These are phyloP conservation scores for Scylla paramamosain DNA, from an alignment of 1,140 invertebrate genomes.

Conservation along the genomic window DNA sequence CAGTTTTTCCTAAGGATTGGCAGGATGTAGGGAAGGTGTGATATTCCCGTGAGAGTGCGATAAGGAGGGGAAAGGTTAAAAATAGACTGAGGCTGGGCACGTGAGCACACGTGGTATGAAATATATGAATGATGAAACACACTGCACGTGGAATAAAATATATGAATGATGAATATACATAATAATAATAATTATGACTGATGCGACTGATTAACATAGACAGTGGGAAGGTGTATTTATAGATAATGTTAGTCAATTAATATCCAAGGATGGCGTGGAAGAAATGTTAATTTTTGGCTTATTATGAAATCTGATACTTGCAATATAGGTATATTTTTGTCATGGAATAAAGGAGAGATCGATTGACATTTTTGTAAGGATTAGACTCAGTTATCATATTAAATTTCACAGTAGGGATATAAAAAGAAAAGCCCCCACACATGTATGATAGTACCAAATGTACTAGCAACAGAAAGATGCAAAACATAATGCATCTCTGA, in stretches of 20 bases:
- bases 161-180: too few species aligned
- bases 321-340: not conserved
- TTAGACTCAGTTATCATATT: slow-evolving; percentile 34
- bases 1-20: too few species aligned
- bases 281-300: slow-evolving; percentile 4
- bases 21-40: too few species aligned
- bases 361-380: slow-evolving; percentile 31
- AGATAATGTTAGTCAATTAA: not conserved
- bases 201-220: too few species aligned
- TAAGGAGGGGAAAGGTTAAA: too few species aligned
- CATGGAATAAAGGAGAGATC: slow-evolving; percentile 33
- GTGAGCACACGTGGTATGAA: too few species aligned
- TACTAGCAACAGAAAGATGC: slow-evolving; percentile 30
- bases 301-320: not conserved
- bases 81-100: too few species aligned
- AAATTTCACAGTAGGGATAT: slow-evolving; percentile 28
- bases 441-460: slow-evolving; percentile 10
- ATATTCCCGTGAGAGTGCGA: too few species aligned
- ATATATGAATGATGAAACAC: too few species aligned
- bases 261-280: slow-evolving; percentile 21
- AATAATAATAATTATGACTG: too few species aligned
- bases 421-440: not conserved
- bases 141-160: too few species aligned
- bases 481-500: not conserved
- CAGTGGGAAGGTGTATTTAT: not conserved